Base-by-base conservation (phyloP, 2,113 vertebrate genomes). In the Apeltes quadracus region DNA sequence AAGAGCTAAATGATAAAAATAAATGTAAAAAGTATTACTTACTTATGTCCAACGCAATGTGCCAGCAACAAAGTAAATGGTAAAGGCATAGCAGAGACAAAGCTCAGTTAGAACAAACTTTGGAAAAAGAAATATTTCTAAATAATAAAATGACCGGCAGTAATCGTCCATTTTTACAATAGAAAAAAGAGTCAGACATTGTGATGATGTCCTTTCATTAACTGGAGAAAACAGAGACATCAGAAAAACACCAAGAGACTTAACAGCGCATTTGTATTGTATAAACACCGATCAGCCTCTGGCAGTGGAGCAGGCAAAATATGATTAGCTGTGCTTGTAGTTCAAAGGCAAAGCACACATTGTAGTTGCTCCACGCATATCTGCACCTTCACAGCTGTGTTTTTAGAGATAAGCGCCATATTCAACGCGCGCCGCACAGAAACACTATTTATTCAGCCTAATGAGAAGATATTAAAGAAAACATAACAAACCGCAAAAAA, bases 361-460 rank as follows among this genome's bases (percentile, higher is more conserved):
- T 86, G 14, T 55, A 58, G 83, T 69, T 34, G 57, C 85, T 89
- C 64, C 23, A 18, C 67, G 56, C 74, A 50, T 90, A 84, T 84
- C 82, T 82, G 83, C 51, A 71, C 76, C 41, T 87, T 62, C 68
- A 78, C 92, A 91, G 90, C 92, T 92, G 91, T 75, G 76, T 79
- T 82, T 90, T 92, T 90, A 84, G 77, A 91, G 93, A 93, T 93
- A 91, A 83, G 79, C 15, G 32, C 72, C 72, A 76, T 64, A 86
- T 87, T 90, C 76, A 82, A 71, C 39, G 46, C 38, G 36, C 46
- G 51, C 67, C 11, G 72, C 78, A 67, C 55, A 34, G 59, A 83
- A 87, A 84, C 38, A 71, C 81, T 78, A 82, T 92, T 88, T 84
- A 87, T 83, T 84, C 81, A 76, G 57, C 84, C 69, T 89, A 90